Percentiles rank a stretch among this genome's conserved stretches.
Conservation (phyloP, 2,113 vertebrate genomes). For the human (Homo sapiens) region DNA sequence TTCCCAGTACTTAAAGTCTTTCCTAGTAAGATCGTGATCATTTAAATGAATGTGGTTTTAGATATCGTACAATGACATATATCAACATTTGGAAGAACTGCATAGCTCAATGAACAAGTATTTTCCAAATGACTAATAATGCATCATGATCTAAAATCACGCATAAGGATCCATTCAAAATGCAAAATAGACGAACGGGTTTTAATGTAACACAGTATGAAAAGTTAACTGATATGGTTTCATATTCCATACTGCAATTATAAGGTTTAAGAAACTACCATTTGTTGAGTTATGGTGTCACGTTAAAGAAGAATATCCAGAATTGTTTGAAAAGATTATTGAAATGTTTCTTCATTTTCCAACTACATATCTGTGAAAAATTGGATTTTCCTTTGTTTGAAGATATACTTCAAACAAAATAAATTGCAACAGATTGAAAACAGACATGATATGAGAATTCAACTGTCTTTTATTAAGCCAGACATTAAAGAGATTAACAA, state of each 20-base stretch:
- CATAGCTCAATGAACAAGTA: background rate
- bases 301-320: background rate
- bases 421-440: background rate
- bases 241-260: background rate
- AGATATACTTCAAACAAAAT: background rate
- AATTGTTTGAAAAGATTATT: background rate
- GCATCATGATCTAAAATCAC: background rate
- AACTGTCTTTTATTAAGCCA: background rate
- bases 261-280: background rate
- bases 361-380: background rate
- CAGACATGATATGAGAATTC: background rate
- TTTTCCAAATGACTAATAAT: slow-evolving; percentile 2
- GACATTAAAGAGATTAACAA: background rate
- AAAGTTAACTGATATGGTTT: background rate
- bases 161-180: background rate
- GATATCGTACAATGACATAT: background rate
- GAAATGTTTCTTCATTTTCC: background rate
- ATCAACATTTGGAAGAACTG: background rate
- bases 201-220: background rate
- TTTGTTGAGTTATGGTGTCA: background rate
- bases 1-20: background rate
- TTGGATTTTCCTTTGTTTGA: background rate
- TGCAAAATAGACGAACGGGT: background rate
- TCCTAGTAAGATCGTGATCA: background rate
- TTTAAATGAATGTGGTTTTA: background rate